phyloP scores from a whole-genome alignment of 2,113 vertebrate species.

The Rhea pennata region DNA sequence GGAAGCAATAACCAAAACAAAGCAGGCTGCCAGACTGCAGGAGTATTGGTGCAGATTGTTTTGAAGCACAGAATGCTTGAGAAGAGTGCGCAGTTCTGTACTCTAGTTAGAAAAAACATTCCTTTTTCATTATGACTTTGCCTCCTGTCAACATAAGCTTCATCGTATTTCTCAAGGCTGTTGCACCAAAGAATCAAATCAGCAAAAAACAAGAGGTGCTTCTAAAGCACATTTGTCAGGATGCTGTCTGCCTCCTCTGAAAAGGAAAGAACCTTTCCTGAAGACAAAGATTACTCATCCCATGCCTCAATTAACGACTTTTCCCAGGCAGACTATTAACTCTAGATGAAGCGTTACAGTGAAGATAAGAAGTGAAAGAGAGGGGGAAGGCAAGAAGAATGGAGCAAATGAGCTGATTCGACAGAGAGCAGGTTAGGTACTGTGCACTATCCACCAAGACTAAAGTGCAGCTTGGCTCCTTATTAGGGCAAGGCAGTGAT shows the following conservation, averaged over 20 bases:
- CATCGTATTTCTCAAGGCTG: background rate
- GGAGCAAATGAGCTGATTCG: background rate
- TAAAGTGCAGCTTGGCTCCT: accelerated
- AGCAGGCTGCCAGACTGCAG: background rate
- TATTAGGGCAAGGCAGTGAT: background rate
- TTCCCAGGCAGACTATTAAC: background rate
- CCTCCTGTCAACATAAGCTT: background rate
- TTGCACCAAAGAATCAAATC: background rate
- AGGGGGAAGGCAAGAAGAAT: accelerated
- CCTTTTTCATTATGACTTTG: accelerated
- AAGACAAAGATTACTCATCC: background rate
- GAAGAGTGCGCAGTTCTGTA: background rate
- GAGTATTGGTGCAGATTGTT: background rate
- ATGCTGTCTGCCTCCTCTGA: background rate
- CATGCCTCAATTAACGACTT: accelerated
- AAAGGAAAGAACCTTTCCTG: background rate
- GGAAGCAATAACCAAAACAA: slow-evolving; percentile 24
- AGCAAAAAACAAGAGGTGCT: background rate
- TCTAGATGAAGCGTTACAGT: background rate
- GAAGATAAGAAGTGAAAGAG: background rate
- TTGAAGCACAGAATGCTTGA: background rate
- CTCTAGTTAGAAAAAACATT: background rate
- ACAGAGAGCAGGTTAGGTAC: background rate
- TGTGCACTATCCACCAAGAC: background rate
- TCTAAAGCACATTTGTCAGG: background rate